These are phyloP conservation scores for Ypsolopha scabrella DNA, from an alignment of 2,888 invertebrate genomes.

Conservation along the genomic window DNA sequence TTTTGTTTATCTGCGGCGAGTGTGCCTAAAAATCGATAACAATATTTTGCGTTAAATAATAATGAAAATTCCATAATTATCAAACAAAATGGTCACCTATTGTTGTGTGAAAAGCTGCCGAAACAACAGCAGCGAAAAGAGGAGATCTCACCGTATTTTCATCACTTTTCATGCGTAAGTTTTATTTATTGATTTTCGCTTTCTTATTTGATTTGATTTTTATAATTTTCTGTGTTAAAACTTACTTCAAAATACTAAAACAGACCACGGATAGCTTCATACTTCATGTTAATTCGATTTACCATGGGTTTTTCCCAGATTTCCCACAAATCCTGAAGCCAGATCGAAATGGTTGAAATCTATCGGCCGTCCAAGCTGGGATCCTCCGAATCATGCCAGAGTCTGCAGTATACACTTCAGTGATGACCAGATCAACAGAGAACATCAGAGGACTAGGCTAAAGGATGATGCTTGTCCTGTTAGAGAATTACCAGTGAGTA, in stretches of 20 bases:
- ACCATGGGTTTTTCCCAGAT: neutral
- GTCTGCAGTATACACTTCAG: constrained; percentile 24
- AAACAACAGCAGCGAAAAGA: constrained; percentile 17
- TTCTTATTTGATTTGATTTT: too few species aligned
- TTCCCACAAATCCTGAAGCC: constrained; percentile 8
- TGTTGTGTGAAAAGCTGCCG: constrained; percentile 26
- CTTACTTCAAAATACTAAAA: too few species aligned
- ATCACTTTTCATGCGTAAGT: constrained; percentile 4
- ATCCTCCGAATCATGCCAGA: constrained; percentile 18
- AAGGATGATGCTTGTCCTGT: constrained; percentile 22
- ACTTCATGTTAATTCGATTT: too few species aligned
- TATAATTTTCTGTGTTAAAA: too few species aligned
- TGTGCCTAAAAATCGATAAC: too few species aligned
- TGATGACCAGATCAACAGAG: constrained; percentile 20
- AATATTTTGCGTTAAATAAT: too few species aligned
- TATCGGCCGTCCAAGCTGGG: constrained; percentile 26
- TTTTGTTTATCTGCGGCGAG: too few species aligned
- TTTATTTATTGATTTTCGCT: neutral
- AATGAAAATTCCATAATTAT: too few species aligned
- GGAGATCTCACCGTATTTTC: constrained; percentile 6
- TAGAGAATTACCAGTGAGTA: constrained; percentile 20
- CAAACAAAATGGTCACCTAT: constrained; percentile 19
- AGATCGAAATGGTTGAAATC: constrained; percentile 24
- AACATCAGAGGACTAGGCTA: constrained; percentile 17
- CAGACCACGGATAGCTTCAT: too few species aligned